A percentile compares a stretch with the other conserved stretches of the same genome.
phyloP scores from a whole-genome alignment of 2,797 vertebrate genomes.

The Chiroxiphia lanceolata region DNA sequence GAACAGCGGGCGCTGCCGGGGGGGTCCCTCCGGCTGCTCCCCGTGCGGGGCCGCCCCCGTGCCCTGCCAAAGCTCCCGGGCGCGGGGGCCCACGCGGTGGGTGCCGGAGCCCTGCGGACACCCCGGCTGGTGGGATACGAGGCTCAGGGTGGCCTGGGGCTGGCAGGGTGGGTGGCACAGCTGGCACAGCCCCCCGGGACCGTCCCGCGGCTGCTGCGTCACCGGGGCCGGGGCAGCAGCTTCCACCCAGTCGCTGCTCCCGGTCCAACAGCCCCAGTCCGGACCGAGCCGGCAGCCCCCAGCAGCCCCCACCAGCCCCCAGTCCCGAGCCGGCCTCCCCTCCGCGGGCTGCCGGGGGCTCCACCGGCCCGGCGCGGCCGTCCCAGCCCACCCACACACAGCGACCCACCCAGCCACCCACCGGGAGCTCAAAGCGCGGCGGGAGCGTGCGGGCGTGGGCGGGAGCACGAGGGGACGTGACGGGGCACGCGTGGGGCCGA shows the following conservation, averaged over 20 bases:
- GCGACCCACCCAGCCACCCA: neutral
- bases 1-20: neutral
- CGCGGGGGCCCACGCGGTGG: accelerated
- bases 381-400: neutral
- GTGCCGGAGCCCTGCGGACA: accelerated
- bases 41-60: accelerated
- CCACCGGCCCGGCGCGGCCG: neutral
- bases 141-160: neutral
- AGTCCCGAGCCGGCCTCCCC: neutral
- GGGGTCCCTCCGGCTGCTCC: neutral
- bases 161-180: neutral
- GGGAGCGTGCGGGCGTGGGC: constrained; percentile 8
- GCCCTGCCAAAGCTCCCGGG: neutral
- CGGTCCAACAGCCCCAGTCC: neutral
- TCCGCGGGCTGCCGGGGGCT: neutral
- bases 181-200: neutral
- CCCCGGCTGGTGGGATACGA: neutral
- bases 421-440: neutral
- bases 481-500: neutral
- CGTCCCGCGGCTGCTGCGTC: neutral
- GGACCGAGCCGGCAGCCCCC: neutral
- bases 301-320: neutral
- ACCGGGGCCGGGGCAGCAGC: neutral
- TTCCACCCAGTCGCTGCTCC: neutral
- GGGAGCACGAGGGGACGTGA: neutral